Base-by-base conservation (phyloP, 2,888 invertebrate genomes). In the Xestoiulus laeticollis region DNA sequence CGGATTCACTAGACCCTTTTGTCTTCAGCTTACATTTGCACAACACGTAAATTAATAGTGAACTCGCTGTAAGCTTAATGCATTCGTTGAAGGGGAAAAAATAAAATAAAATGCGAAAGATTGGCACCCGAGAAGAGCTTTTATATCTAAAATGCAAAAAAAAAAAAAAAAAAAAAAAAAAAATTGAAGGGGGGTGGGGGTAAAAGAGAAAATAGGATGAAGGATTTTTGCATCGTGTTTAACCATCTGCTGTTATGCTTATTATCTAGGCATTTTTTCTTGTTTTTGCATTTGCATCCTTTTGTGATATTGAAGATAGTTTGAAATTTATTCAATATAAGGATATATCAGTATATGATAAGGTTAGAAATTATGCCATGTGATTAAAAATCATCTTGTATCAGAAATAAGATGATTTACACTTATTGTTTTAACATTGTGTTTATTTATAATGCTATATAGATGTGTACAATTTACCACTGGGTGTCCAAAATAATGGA, bases 1-100 rank as follows among this genome's bases (percentile, higher is more conserved):
- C 30, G 33, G 44, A 48, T 86, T 48, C 59, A 53, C 32, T 14
- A 86, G 14, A 22, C 30, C 53, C 48, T 53, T 86, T 86, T 85
- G 85, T 44, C 44, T 43, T 44, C 85, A 85, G 44, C 85, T 85
- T 85, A 85, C 38, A 48, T 85, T 85, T 85, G 85, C 85, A 85
- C 85, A 85, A 85, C 53, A 86, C 48, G 86, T 59, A 86, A 86
- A 86, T 53, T 86, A 86, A 85, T 85, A 38, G 85, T 85, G 38
- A 78, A 78, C 78, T 78, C 78, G 78, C 78, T 78, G 78, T 78
- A 78, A 78, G 78, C 78, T 78, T 78, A 78, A 78, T 78, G 78
- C 30, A 78, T 78, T 78, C 30, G 30, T 78, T 78, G 78, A 26
- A 78, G 78, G 78, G 78, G 30, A 32, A 78, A 68, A 78, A 78